A percentile compares a stretch with the other conserved stretches of the same genome.
Evolutionary conservation across 2,113 vertebrate genomes (phyloP).

Genomic region (Microtus montanus): DNA sequence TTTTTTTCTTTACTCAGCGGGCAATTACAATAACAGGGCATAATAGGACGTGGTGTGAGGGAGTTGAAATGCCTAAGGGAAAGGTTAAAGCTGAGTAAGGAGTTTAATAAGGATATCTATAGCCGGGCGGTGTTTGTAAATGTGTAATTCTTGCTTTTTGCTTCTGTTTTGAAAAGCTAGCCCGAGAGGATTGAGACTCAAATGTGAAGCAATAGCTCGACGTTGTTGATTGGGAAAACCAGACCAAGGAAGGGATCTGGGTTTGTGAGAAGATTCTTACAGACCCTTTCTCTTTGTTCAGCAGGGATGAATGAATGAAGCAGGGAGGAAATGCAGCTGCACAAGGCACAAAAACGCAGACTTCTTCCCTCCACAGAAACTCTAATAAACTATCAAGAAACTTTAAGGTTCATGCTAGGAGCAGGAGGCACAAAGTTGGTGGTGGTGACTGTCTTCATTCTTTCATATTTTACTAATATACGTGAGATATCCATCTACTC

Average conservation of each 20-base stretch:
- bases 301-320: background rate
- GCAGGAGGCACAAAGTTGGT: background rate
- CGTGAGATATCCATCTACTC: rapidly evolving
- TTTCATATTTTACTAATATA: background rate
- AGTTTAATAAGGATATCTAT: conserved; percentile 2
- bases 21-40: conserved; percentile 41
- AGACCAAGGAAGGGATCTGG: background rate
- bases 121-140: background rate
- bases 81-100: conserved; percentile 54
- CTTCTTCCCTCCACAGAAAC: background rate
- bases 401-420: background rate
- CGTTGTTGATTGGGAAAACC: background rate
- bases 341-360: background rate
- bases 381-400: background rate
- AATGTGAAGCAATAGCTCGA: background rate
- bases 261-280: background rate
- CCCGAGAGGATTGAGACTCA: background rate
- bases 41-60: background rate
- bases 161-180: background rate
- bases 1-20: conserved; percentile 5
- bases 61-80: background rate
- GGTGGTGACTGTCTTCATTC: background rate
- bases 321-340: background rate
- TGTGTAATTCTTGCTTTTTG: background rate
- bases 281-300: background rate